Evolutionary conservation across 2,888 invertebrate genomes (phyloP).

Genomic region (Furcula furcula): DNA sequence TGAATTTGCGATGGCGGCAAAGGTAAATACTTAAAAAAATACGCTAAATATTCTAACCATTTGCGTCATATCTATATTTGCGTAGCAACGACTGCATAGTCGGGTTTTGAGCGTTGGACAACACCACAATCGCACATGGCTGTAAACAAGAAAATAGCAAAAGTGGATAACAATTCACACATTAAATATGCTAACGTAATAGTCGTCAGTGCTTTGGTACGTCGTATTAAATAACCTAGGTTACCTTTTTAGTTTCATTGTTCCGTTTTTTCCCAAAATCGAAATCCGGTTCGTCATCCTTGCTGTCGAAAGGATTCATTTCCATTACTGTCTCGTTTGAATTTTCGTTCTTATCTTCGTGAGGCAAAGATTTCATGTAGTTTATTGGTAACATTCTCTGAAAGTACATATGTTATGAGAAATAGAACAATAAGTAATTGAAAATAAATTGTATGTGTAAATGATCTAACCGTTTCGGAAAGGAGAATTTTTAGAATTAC

Average conservation of each 20-base stretch:
- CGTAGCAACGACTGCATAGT: conserved; percentile 63
- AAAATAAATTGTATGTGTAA: neutral
- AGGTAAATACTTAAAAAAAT: conserved; percentile 10
- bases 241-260: conserved; percentile 41
- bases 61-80: conserved; percentile 68
- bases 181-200: conserved; percentile 1
- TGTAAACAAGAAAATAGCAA: conserved; percentile 34
- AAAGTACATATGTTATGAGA: conserved; percentile 20
- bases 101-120: conserved; percentile 63
- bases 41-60: conserved; percentile 44
- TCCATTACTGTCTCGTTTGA: conserved; percentile 36
- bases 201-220: too few species aligned
- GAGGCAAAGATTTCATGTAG: conserved; percentile 25
- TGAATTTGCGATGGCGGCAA: conserved; percentile 1
- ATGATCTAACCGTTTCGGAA: conserved; percentile 46
- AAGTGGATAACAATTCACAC: conserved; percentile 6
- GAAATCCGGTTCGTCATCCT: conserved; percentile 32
- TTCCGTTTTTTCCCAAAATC: conserved; percentile 26
- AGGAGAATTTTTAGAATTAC: conserved; percentile 35
- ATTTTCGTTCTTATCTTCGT: conserved; percentile 25
- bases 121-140: conserved; percentile 65
- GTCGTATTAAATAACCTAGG: too few species aligned
- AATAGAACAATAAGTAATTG: conserved; percentile 11
- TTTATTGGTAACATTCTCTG: conserved; percentile 50
- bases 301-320: conserved; percentile 31